Evolutionary conservation across 37 sponge, comb jelly and placozoan species (phyloP), one percentile per base, ranked within the genome.

Genomic region (Geodia barretti): DNA sequence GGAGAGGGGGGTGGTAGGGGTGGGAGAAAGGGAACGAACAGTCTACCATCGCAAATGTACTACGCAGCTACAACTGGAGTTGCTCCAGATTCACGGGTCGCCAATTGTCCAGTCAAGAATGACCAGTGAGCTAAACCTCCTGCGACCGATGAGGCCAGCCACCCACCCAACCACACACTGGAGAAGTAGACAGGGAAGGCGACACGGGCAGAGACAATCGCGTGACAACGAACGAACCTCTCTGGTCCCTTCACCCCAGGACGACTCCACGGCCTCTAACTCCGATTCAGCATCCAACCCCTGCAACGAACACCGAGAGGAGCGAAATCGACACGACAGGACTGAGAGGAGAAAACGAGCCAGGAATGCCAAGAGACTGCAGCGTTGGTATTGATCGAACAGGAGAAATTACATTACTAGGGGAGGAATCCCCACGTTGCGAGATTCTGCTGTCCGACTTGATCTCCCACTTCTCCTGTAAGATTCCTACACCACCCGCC

Each of bases 351-450:
- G 39, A 30, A 60, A 37, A 28, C 14, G 68, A 38, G 68, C 54
- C 21, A 32, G 64, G 23, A 28, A 65, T 39, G 68, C 79, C 41
- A 39, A 26, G 28, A 78, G 65, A 54, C 3, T 66, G 25, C 79
- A 78, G 68, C 24, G 9, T 1, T 64, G 68, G 68, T 78, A 78
- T 32, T 3, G 47, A 26, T 42, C 68, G 3, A 78, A 78, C 33
- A 67, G 36, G 31, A 78, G 65, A 26, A 17, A 64, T 2, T 78
- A 68, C 30, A 24, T 24, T 64, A 5, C 4, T 21, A 30, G 63
- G 31, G 5, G 63, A 75, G 17, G 37, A 75, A 19, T 34, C 76
- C 43, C 32, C 32, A 11, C 14, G 54, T 3, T 73, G 76, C 24
- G 76, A 75, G 24, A 75, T 75, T 9, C 38, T 20, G 7, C 61